These are phyloP conservation scores for Aphidoletes aphidimyza DNA, from an alignment of 2,888 invertebrate genomes.

Conservation along the genomic window DNA sequence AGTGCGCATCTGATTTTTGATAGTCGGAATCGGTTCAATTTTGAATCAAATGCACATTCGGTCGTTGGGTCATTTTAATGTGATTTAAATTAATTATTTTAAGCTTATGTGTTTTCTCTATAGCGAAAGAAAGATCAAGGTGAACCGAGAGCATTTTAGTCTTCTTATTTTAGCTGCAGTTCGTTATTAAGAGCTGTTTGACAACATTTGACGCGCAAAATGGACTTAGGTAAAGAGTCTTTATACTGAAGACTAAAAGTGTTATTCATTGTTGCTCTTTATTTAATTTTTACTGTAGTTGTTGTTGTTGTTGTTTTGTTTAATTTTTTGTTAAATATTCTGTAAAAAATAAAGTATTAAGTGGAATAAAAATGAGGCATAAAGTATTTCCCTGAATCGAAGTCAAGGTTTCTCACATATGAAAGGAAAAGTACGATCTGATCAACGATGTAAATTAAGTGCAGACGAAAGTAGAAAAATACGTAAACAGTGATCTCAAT, in stretches of 20 bases:
- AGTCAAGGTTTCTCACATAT: constrained; percentile 8
- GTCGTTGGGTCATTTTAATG: not conserved
- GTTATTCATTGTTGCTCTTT: not conserved
- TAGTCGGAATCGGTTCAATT: too few relatives aligned
- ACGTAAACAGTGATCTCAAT: not conserved
- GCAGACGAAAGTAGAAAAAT: not conserved
- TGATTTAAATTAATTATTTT: not conserved
- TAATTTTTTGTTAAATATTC: too few relatives aligned
- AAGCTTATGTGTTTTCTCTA: not conserved
- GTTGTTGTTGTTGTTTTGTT: too few relatives aligned
- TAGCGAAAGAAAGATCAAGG: constrained; percentile 4
- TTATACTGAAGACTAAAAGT: not conserved
- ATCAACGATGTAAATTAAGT: not conserved
- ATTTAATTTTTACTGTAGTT: too few relatives aligned
- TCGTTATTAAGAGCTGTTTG: not conserved
- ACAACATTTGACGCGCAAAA: not conserved
- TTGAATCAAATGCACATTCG: not conserved
- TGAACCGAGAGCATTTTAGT: not conserved
- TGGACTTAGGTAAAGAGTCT: not conserved
- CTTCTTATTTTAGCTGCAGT: not conserved
- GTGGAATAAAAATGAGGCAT: not conserved
- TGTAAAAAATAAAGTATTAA: not conserved
- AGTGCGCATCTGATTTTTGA: too few relatives aligned
- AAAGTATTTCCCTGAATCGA: constrained; percentile 15
- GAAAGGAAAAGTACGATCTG: not conserved